phyloP scores from a whole-genome alignment of 2,113 vertebrate genomes.

The Myrmophylax atrothorax region DNA sequence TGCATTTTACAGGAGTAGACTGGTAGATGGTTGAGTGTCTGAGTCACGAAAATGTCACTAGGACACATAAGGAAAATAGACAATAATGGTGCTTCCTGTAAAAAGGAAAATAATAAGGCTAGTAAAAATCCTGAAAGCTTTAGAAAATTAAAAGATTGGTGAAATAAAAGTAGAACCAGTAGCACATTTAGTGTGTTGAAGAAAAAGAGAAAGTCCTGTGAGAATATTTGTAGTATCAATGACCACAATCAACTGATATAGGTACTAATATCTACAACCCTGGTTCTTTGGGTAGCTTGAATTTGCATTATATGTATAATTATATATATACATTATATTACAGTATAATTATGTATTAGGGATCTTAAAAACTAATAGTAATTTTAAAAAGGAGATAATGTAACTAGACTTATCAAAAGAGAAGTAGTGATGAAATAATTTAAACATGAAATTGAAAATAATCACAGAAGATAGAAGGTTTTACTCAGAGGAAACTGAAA shows the following conservation, averaged over 20 bases:
- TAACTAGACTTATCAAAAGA: background rate
- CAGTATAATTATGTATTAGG: background rate
- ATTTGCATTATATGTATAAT: background rate
- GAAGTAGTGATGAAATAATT: background rate
- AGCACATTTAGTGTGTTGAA: background rate
- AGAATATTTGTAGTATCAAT: background rate
- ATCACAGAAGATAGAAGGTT: background rate
- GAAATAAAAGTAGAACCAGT: background rate
- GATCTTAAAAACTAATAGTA: background rate
- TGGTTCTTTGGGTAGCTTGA: background rate
- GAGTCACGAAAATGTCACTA: background rate
- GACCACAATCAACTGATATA: background rate
- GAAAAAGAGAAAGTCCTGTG: background rate
- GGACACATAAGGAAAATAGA: background rate
- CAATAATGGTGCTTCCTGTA: background rate
- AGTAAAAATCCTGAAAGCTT: background rate
- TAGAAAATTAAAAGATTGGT: background rate
- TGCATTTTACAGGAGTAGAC: background rate
- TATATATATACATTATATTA: background rate
- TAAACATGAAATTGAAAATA: background rate
- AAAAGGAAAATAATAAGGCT: background rate
- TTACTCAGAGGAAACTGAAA: background rate
- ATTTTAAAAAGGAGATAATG: background rate
- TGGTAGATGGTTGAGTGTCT: background rate
- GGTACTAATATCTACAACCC: background rate